Percentiles rank a stretch among this genome's conserved stretches.
Conservation (phyloP, 2,113 vertebrate species). For the Mohoua ochrocephala region DNA sequence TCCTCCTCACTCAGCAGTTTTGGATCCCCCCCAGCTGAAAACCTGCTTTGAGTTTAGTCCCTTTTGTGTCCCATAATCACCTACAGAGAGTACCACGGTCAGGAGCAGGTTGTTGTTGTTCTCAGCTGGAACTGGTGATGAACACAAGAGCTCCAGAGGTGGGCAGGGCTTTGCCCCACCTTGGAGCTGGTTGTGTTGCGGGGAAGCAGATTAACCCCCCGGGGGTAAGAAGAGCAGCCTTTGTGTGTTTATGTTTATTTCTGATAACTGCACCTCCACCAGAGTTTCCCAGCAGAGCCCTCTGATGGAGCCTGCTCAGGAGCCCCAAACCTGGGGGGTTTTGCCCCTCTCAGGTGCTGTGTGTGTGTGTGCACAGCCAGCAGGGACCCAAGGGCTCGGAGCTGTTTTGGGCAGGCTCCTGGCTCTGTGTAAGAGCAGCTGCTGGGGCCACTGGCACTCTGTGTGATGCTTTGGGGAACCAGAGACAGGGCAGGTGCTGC, state of each 20-base stretch:
- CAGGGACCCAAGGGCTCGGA: neutral
- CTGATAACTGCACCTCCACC: neutral
- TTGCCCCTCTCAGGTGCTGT: neutral
- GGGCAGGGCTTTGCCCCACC: neutral
- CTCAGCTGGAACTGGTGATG: neutral
- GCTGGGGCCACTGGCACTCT: neutral
- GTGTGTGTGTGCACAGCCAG: neutral
- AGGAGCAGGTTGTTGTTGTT: slow-evolving; percentile 30
- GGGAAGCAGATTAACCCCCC: neutral
- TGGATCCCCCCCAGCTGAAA: slow-evolving; percentile 49
- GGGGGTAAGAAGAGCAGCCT: slow-evolving; percentile 3
- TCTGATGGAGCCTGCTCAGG: slow-evolving; percentile 13
- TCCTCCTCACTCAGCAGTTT: slow-evolving; percentile 55
- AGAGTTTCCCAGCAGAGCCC: neutral
- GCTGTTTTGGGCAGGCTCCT: neutral
- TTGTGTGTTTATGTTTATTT: neutral
- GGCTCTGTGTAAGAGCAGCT: neutral
- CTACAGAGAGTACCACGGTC: neutral
- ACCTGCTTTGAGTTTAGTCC: slow-evolving; percentile 60
- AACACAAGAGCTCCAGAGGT: neutral
- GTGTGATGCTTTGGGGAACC: neutral
- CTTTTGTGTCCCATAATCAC: slow-evolving; percentile 18
- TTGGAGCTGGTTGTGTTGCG: neutral
- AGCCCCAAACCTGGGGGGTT: neutral
- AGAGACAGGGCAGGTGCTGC: neutral